Conservation (phyloP, 2,888 invertebrate species). For the Glyphotaelius pellucidus region DNA sequence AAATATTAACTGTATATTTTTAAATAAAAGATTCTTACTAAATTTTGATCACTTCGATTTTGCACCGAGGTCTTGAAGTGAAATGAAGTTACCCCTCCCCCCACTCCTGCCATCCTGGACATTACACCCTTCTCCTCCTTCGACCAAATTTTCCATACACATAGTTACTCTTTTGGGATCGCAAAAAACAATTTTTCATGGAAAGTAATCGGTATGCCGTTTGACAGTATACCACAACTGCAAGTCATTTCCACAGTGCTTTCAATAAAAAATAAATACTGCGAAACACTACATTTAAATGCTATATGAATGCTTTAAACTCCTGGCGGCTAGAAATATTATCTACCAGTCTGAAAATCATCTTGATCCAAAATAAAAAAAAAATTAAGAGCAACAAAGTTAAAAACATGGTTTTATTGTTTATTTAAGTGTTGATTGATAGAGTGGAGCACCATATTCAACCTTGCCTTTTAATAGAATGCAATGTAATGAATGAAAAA, state of each 20-base stretch:
- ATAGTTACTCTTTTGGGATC: neutral
- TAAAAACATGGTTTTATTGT: neutral
- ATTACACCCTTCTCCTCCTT: neutral
- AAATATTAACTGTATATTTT: no score
- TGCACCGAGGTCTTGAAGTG: neutral
- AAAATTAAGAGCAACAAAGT: no score
- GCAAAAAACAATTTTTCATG: no score
- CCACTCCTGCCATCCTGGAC: neutral
- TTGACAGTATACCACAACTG: no score
- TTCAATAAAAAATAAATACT: no score
- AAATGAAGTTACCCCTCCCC: neutral
- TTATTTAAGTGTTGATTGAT: neutral
- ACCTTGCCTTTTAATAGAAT: neutral
- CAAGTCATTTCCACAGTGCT: no score
- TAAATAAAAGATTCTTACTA: neutral
- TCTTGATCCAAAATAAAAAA: no score
- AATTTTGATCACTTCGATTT: neutral
- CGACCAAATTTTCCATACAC: neutral
- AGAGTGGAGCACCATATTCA: neutral
- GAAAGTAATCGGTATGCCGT: no score
- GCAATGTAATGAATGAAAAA: neutral
- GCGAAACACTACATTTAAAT: no score
- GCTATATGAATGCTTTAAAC: no score
- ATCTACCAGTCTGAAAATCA: no score
- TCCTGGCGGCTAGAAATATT: no score